A percentile compares a stretch with the other conserved stretches of the same genome.
These are phyloP conservation scores for Adoxophyes honmai DNA, from an alignment of 1,140 invertebrate genomes.

Conservation along the genomic window DNA sequence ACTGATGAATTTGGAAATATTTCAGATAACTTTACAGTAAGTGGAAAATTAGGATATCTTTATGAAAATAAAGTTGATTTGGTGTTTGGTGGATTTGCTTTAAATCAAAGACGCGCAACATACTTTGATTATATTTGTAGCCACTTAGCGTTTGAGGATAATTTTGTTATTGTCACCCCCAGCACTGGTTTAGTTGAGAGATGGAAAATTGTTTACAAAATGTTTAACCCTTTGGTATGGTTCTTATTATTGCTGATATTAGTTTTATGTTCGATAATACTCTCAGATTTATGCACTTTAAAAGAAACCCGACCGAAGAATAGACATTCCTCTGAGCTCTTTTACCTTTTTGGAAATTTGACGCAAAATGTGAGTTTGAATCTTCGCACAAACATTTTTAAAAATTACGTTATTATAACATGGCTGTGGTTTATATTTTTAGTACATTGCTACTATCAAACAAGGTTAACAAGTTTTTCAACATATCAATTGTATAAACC, in stretches of 20 bases:
- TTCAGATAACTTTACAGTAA: constrained; percentile 8
- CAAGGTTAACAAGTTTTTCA: not conserved
- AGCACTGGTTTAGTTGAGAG: not conserved
- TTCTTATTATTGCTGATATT: not conserved
- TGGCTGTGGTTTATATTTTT: constrained; percentile 5
- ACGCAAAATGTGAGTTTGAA: not conserved
- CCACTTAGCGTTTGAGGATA: not conserved
- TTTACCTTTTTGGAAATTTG: not conserved
- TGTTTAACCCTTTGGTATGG: not conserved
- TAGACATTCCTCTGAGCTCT: not conserved
- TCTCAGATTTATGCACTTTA: not conserved
- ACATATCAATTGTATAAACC: not conserved
- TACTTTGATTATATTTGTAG: not conserved
- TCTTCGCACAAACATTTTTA: not conserved
- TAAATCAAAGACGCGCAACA: not conserved
- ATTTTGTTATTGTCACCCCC: not conserved
- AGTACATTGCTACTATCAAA: not conserved
- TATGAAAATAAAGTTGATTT: not conserved
- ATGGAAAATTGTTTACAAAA: constrained; percentile 4
- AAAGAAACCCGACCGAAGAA: not conserved
- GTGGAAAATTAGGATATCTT: not conserved
- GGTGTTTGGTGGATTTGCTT: not conserved
- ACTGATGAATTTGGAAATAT: constrained; percentile 7
- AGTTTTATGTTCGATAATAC: not conserved
- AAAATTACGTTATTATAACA: not conserved